Conservation (phyloP, 37 sponge, comb jelly and placozoan species). For the Ianthella basta region DNA sequence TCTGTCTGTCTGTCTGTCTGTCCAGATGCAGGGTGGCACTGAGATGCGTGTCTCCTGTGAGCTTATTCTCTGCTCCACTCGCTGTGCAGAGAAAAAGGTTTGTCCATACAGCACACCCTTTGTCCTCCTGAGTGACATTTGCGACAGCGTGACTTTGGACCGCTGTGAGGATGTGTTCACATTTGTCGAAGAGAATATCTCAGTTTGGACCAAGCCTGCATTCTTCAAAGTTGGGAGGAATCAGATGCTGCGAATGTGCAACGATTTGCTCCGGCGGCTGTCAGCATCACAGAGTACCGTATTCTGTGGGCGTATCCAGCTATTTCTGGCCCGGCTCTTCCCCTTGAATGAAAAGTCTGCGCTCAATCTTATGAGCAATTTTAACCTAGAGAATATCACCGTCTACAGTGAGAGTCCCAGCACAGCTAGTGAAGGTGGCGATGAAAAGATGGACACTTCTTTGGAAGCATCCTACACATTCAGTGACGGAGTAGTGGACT, state of each 20-base stretch:
- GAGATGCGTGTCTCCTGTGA: constrained; percentile 7
- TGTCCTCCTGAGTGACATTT: constrained; percentile 83
- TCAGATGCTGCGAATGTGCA: constrained; percentile 89
- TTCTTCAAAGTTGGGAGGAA: constrained; percentile 88
- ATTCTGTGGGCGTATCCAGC: constrained; percentile 98
- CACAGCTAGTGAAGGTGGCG: constrained; percentile 21
- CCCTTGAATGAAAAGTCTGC: constrained; percentile 95
- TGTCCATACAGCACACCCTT: constrained; percentile 82
- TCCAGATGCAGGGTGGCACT: constrained; percentile 3
- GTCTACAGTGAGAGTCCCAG: constrained; percentile 55
- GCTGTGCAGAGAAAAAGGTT: constrained; percentile 50
- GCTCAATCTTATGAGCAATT: constrained; percentile 96
- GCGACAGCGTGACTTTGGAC: constrained; percentile 87
- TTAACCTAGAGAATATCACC: constrained; percentile 97
- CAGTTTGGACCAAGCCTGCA: constrained; percentile 67
- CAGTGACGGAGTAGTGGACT: constrained; percentile 59
- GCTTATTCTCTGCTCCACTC: constrained; percentile 51
- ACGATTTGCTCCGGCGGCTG: constrained; percentile 91
- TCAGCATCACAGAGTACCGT: constrained; percentile 91
- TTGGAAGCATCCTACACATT: background rate
- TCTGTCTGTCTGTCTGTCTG: too few species aligned
- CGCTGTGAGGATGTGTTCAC: constrained; percentile 77
- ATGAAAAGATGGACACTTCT: constrained; percentile 31
- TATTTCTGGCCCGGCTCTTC: constrained; percentile 94
- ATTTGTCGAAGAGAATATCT: constrained; percentile 68